A percentile compares a stretch with the other conserved stretches of the same genome.
Evolutionary conservation across 92 coral and sea anemone genomes (phyloP).

Genomic region (Metridium senile): DNA sequence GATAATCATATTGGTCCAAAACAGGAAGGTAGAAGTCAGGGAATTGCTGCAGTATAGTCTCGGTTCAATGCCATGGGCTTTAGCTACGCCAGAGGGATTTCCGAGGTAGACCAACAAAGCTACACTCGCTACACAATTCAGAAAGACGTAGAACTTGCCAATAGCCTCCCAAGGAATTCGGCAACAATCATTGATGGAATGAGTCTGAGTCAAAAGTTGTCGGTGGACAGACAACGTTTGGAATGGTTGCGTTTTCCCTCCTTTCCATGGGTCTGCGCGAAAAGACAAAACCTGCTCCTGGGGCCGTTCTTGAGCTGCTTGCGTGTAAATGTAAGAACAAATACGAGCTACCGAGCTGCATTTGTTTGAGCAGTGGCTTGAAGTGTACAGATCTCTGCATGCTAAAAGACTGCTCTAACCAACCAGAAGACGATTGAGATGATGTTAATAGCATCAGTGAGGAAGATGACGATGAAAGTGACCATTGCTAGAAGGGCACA

Average conservation of each 20-base stretch:
- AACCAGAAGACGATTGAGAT: no score
- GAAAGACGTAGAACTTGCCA: constrained; percentile 18
- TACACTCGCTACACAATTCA: constrained; percentile 28
- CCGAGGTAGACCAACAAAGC: constrained; percentile 28
- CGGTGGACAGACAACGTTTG: constrained; percentile 21
- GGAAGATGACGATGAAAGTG: no score
- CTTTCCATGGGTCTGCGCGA: constrained; percentile 27
- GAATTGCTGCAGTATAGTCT: constrained; percentile 38
- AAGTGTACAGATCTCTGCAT: no score
- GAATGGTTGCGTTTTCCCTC: constrained; percentile 19
- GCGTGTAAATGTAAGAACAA: no score
- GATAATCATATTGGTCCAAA: no score
- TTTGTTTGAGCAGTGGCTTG: no score
- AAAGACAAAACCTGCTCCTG: constrained; percentile 43
- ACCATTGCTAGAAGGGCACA: no score
- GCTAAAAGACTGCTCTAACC: no score
- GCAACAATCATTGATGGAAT: constrained; percentile 14
- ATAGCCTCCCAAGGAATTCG: constrained; percentile 27
- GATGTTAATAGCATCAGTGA: no score
- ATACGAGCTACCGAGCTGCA: no score
- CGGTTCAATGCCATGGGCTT: constrained; percentile 47
- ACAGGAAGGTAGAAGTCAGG: no score
- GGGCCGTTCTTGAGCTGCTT: no score
- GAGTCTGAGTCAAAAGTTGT: constrained; percentile 38
- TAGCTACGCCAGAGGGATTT: constrained; percentile 45